Evolutionary conservation across 1,140 invertebrate species (phyloP).

Genomic region (Thaumetopoea pityocampa): DNA sequence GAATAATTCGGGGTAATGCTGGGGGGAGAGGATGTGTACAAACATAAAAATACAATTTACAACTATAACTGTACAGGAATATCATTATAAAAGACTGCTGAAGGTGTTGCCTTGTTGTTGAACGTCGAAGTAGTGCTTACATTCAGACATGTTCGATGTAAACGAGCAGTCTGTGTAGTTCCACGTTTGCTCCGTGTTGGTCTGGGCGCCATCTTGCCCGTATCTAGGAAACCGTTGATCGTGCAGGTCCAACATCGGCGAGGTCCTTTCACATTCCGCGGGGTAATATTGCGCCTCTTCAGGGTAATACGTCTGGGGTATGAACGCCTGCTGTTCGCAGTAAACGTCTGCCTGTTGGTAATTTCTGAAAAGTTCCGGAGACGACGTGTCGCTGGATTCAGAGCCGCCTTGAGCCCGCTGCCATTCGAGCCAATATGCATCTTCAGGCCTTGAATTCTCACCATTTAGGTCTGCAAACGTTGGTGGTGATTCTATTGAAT

Average conservation of each 20-base stretch:
- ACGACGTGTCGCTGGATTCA: constrained; percentile 76
- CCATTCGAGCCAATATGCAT: constrained; percentile 68
- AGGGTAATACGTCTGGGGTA: constrained; percentile 50
- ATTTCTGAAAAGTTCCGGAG: constrained; percentile 61
- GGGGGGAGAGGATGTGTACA: too few relatives aligned
- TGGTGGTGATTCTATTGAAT: constrained; percentile 78
- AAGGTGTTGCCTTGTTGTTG: constrained; percentile 51
- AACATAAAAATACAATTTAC: constrained; percentile 55
- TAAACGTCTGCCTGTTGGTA: constrained; percentile 57
- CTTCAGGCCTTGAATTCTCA: constrained; percentile 77
- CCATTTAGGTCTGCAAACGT: constrained; percentile 84
- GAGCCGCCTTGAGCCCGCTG: constrained; percentile 59
- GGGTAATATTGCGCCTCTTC: constrained; percentile 61
- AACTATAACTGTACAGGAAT: constrained; percentile 30
- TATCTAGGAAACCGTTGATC: constrained; percentile 58
- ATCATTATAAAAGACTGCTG: constrained; percentile 56
- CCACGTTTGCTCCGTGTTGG: constrained; percentile 48
- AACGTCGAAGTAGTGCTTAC: constrained; percentile 52
- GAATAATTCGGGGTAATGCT: too few relatives aligned
- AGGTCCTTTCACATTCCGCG: constrained; percentile 43
- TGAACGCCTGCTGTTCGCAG: constrained; percentile 52
- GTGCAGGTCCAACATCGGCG: constrained; percentile 45
- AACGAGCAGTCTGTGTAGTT: constrained; percentile 55
- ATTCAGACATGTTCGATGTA: constrained; percentile 33
- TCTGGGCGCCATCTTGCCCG: constrained; percentile 48